Percentiles rank a stretch among this genome's conserved stretches.
phyloP scores from a whole-genome alignment of 2,113 vertebrate genomes.

The Engraulis encrasicolus region DNA sequence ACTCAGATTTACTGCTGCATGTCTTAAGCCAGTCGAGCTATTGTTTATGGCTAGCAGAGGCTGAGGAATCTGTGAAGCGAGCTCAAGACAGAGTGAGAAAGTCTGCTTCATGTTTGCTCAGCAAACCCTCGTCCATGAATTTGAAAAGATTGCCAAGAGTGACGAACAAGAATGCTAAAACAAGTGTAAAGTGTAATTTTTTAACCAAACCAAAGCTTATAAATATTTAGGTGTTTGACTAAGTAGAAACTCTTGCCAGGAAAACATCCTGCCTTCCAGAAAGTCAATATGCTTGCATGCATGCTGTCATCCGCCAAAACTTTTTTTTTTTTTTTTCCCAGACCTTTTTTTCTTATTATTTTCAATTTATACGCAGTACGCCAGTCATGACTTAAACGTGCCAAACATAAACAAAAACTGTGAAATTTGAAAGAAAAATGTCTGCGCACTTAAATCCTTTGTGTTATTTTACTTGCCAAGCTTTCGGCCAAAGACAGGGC shows the following conservation, averaged over 20 bases:
- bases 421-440: too few relatives aligned
- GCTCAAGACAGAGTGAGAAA: conserved; percentile 2
- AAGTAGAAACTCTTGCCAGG: not conserved
- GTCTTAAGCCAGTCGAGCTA: not conserved
- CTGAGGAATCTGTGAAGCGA: not conserved
- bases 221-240: not conserved
- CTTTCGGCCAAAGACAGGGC: too few relatives aligned
- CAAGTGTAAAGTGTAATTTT: not conserved
- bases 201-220: not conserved
- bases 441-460: too few relatives aligned
- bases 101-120: not conserved
- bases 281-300: not conserved
- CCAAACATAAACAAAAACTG: too few relatives aligned
- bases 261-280: not conserved
- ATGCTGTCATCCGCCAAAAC: not conserved
- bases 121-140: not conserved
- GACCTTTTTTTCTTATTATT: too few relatives aligned
- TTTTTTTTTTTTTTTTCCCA: too few relatives aligned
- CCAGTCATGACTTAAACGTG: too few relatives aligned
- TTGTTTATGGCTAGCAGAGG: not conserved
- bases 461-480: too few relatives aligned
- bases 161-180: not conserved
- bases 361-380: too few relatives aligned
- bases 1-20: not conserved
- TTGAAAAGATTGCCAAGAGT: not conserved